phyloP scores from a whole-genome alignment of 2,797 vertebrate species.

The Sphaeramia orbicularis region DNA sequence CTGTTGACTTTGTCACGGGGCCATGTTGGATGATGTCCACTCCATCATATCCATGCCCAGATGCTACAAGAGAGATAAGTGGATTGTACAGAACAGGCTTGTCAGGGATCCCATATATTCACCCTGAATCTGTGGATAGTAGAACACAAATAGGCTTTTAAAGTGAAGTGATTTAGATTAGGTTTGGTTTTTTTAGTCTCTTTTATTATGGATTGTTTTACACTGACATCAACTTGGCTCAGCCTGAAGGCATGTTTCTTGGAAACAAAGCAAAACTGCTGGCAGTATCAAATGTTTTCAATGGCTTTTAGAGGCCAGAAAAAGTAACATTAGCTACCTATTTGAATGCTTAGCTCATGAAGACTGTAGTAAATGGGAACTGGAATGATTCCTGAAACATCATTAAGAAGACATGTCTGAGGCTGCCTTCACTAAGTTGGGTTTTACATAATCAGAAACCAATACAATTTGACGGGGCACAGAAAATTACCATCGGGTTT shows the following conservation, averaged over 20 bases:
- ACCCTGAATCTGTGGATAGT: slow-evolving; percentile 69
- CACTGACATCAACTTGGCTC: slow-evolving; percentile 80
- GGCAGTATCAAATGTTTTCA: slow-evolving; percentile 74
- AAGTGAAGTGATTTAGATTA: slow-evolving; percentile 73
- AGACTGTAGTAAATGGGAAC: slow-evolving; percentile 68
- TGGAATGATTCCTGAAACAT: slow-evolving; percentile 59
- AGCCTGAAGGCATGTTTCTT: slow-evolving; percentile 61
- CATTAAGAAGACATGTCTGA: slow-evolving; percentile 54
- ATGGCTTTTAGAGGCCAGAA: slow-evolving; percentile 73
- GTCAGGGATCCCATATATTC: slow-evolving; percentile 76
- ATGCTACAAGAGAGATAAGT: slow-evolving; percentile 81
- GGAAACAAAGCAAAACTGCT: slow-evolving; percentile 68
- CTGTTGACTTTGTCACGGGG: slow-evolving; percentile 81
- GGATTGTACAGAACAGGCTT: slow-evolving; percentile 75
- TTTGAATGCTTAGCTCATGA: slow-evolving; percentile 73
- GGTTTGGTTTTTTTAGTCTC: slow-evolving; percentile 55
- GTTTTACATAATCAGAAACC: slow-evolving; percentile 54
- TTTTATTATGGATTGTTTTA: slow-evolving; percentile 78
- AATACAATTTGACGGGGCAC: slow-evolving; percentile 49
- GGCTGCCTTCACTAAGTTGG: slow-evolving; percentile 33
- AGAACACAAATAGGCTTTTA: slow-evolving; percentile 76
- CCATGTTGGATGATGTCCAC: slow-evolving; percentile 80
- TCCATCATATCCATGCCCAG: slow-evolving; percentile 78
- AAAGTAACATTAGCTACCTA: slow-evolving; percentile 77
- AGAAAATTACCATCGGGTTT: slow-evolving; percentile 56